Base-by-base conservation (phyloP, 2,888 invertebrate species). In the Nephrocerus scutellatus region DNA sequence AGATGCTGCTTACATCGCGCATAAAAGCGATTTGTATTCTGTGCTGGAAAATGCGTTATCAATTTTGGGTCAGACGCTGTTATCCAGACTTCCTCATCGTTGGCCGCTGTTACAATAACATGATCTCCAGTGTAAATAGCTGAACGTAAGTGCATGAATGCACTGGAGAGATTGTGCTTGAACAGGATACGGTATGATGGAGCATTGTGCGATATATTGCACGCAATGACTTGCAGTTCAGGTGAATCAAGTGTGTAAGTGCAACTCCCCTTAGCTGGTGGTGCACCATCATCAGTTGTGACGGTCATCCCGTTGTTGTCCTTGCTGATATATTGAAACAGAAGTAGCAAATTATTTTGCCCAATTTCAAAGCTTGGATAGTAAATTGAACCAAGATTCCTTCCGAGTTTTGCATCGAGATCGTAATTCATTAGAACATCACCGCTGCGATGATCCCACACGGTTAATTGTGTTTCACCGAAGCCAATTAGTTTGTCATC, bases 391-490 rank as follows among this genome's bases (percentile, higher is more conserved):
- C 63, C 63, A n/a, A 67, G 24, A 48, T 62, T 62, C 12, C 34
- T 50, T 10, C 67, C 68, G 20, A 68, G 41, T 2, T 53, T 39
- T 19, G 60, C 55, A 22, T 56, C 56, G 25, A 68, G 51, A 47
- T 68, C 66, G 43, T 63, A 66, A 42, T 64, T 63, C 55, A 62
- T 61, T 7, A 68, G 48, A 7, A 59, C 60, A 45, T 68, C 68
- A 4, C 68, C 67, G 26, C 63, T 68, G 31, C 59, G 63, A 49
- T 68, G 64, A 52, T 68, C 64, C 67, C 67, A 68, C 35, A 68
- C 56, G 2, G 68, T 62, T 10, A 68, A 45, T 16, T 62, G 62
- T 4, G 59, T 54, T 4, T 54, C 51, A 0, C 68, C 67, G 28
- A 66, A 66, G 4, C 66, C 67, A 41, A 67, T 57, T 9, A 68